Conservation (phyloP, 2,888 invertebrate species). For the Bruchidius siliquastri region DNA sequence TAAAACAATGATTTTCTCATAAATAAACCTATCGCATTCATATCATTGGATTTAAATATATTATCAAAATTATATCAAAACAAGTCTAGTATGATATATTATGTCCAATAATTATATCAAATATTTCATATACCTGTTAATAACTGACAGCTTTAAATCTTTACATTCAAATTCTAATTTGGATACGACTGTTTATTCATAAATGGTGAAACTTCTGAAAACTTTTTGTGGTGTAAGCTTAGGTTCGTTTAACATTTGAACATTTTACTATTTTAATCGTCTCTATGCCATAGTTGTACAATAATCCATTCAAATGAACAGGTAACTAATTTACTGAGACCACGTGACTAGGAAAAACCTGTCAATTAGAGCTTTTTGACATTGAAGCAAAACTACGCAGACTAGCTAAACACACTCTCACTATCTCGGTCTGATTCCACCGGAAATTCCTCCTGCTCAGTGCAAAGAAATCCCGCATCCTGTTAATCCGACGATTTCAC, state of each 20-base stretch:
- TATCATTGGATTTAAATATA: too few species aligned
- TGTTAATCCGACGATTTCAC: neutral
- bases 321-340: neutral
- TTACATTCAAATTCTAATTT: too few species aligned
- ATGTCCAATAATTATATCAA: too few species aligned
- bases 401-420: neutral
- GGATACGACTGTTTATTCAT: too few species aligned
- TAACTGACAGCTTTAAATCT: too few species aligned
- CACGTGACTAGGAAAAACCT: neutral
- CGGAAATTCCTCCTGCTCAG: neutral
- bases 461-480: neutral
- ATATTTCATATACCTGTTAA: too few species aligned
- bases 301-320: neutral
- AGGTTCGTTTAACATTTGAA: neutral
- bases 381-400: neutral
- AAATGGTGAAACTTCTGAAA: too few species aligned
- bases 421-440: neutral
- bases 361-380: neutral
- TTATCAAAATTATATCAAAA: too few species aligned
- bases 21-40: too few species aligned
- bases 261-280: neutral
- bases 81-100: too few species aligned
- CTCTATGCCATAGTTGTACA: neutral
- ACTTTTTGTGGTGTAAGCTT: too few species aligned
- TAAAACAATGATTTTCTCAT: too few species aligned